Conservation (phyloP, 1,140 invertebrate species). For the Calliopsis andreniformis region DNA sequence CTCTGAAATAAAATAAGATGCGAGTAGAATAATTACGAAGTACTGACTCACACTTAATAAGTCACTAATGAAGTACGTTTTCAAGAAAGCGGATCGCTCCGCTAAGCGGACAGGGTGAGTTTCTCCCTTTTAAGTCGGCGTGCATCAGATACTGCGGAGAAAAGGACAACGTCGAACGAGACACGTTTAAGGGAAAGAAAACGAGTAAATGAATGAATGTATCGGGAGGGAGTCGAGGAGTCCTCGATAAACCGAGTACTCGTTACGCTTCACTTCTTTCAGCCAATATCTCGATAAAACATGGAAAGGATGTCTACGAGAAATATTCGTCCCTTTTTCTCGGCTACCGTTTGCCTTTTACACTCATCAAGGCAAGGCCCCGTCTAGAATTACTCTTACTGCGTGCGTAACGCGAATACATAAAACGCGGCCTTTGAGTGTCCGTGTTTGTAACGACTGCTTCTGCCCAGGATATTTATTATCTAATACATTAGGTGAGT, state of each 20-base stretch:
- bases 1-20: not conserved
- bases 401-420: not conserved
- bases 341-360: not conserved
- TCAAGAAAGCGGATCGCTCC: not conserved
- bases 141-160: not conserved
- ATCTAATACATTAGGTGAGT: not conserved
- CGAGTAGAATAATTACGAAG: slow-evolving; percentile 13
- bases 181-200: not conserved
- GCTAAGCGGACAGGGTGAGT: not conserved
- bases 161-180: not conserved
- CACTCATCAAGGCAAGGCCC: not conserved
- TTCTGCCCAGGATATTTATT: not conserved
- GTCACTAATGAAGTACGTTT: not conserved
- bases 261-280: slow-evolving; percentile 24
- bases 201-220: slow-evolving; percentile 25
- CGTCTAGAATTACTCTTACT: not conserved
- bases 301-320: not conserved
- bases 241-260: not conserved
- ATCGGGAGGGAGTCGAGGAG: not conserved
- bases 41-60: slow-evolving; percentile 3
- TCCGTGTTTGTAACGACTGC: not conserved
- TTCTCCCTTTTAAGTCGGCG: slow-evolving; percentile 6
- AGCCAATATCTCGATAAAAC: not conserved
- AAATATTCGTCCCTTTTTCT: not conserved
- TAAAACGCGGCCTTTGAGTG: not conserved